These are phyloP conservation scores for Polymixis lichenea DNA, from an alignment of 2,888 invertebrate species.

Conservation along the genomic window DNA sequence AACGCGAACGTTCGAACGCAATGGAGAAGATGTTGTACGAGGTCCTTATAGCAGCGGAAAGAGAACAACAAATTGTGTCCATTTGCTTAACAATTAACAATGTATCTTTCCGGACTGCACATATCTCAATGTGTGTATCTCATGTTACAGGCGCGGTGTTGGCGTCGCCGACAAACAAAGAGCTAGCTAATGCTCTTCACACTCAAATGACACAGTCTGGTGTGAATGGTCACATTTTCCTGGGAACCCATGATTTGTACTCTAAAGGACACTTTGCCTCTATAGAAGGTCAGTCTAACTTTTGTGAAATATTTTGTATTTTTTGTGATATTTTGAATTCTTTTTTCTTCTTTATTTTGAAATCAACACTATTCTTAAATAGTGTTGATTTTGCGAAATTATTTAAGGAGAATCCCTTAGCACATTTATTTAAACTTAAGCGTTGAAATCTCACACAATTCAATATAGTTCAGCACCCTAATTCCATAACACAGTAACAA, in stretches of 20 bases:
- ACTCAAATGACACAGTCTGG: not conserved
- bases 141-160: slow-evolving; percentile 37
- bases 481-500: too few species aligned
- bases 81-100: not conserved
- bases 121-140: not conserved
- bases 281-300: slow-evolving; percentile 33
- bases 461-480: too few species aligned
- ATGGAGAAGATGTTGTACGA: too few species aligned
- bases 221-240: not conserved
- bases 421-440: not conserved
- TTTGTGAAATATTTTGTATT: not conserved
- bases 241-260: slow-evolving; percentile 37
- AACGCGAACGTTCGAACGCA: too few species aligned
- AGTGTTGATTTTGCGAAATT: not conserved
- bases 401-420: not conserved
- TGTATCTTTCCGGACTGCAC: not conserved
- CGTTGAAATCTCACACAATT: not conserved
- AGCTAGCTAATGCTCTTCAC: slow-evolving; percentile 3
- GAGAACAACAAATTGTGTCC: not conserved
- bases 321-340: too few species aligned
- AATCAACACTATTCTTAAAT: too few species aligned
- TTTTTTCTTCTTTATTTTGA: too few species aligned
- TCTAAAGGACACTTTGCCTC: slow-evolving; percentile 35
- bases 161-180: slow-evolving; percentile 34
- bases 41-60: too few species aligned